Evolutionary conservation across 2,113 vertebrate genomes (phyloP), one percentile per base, ranked within the genome.

Genomic region (Phainopepla nitens): DNA sequence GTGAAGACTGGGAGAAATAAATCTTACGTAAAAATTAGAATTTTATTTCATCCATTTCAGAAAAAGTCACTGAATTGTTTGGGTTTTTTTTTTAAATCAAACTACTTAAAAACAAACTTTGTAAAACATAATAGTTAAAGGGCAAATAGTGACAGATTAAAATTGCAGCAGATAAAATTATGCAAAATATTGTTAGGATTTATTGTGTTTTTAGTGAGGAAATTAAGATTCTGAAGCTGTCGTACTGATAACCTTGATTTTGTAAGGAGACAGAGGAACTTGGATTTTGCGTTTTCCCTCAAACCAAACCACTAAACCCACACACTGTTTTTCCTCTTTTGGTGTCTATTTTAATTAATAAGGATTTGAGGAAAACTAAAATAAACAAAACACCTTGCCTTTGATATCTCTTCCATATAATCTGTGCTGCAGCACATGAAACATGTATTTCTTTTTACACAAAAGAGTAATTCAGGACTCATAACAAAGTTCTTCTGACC

Each of bases 41-140:
- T 80, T 27, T 65, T 25, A 33, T n/a, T 53, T 70, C 61, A 51
- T 62, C n/a, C 5, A 18, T 41, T 61, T 70, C 47, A 51, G 33
- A 36, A 84, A 70, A 64, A 39, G 2, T 27, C 42, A 18, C 4
- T 28, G 15, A 45, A 23, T 39, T 66, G 2, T 33, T 62, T n/a
- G n/a, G n/a, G n/a, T n/a, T n/a, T n/a, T n/a, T 29, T 57, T 27
- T 10, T 1, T 39, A 3, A 56, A 31, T 5, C 1, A 7, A 44
- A 73, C 0, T 49, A 36, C 61, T 82, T 85, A 13, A 25, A 78
- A 89, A 53, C 11, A 70, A 11, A 15, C 15, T 61, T 61, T 6
- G 4, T n/a, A 41, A 61, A 82, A 20, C 10, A 28, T 54, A 71
- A 24, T 15, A 70, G 13, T 44, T 77, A 19, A 75, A 64, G 27